Evolutionary conservation across 2,888 invertebrate species (phyloP).

Genomic region (Sarcophaga caerulescens): DNA sequence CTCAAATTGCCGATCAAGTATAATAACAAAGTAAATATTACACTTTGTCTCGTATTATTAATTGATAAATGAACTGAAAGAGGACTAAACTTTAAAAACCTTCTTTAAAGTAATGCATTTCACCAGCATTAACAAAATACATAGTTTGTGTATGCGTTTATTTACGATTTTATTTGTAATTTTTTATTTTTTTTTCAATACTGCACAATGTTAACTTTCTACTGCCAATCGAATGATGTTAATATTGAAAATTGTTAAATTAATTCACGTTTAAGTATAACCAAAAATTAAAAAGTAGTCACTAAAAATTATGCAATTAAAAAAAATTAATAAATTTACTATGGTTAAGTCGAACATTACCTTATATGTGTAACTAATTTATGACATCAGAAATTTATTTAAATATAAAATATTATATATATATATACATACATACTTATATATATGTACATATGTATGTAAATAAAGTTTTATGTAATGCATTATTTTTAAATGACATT

Average conservation of each 20-base stretch:
- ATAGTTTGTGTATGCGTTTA: neutral
- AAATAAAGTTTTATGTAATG: too few relatives aligned
- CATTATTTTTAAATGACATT: too few relatives aligned
- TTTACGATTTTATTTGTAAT: conserved; percentile 34
- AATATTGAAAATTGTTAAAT: conserved; percentile 28
- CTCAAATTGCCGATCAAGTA: neutral
- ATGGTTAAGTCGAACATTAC: too few relatives aligned
- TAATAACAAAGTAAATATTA: neutral
- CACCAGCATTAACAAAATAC: neutral
- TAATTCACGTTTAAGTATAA: conserved; percentile 42
- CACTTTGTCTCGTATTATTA: neutral
- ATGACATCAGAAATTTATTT: too few relatives aligned
- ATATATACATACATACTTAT: too few relatives aligned
- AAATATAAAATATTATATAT: too few relatives aligned
- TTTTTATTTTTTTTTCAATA: neutral
- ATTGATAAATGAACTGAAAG: too few relatives aligned
- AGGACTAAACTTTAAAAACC: too few relatives aligned
- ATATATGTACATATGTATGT: too few relatives aligned
- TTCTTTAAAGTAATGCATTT: conserved; percentile 28
- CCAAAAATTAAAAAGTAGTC: conserved; percentile 8
- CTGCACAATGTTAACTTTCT: conserved; percentile 18
- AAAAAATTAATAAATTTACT: too few relatives aligned
- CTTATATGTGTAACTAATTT: too few relatives aligned
- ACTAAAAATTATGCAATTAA: neutral
- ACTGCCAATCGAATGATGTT: neutral